These are phyloP conservation scores for Mercenaria mercenaria DNA, from an alignment of 1,140 invertebrate species.

Conservation along the genomic window DNA sequence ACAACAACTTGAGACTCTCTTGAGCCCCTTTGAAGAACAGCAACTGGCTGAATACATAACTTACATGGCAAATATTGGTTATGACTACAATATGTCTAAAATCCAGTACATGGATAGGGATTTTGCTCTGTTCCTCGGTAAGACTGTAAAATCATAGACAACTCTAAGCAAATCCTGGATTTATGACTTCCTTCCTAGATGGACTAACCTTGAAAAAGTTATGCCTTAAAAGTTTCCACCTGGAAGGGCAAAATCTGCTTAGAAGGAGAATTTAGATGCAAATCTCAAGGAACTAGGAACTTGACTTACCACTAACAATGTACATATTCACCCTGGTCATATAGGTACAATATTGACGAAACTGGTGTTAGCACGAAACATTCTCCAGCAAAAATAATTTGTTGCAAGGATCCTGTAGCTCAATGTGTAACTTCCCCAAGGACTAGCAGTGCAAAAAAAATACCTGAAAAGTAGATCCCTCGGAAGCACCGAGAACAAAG, in stretches of 20 bases:
- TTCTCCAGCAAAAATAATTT: too few species aligned
- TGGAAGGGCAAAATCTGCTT: conserved; percentile 28
- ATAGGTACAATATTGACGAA: conserved; percentile 60
- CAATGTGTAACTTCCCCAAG: conserved; percentile 48
- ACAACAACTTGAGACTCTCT: not conserved
- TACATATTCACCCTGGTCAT: not conserved
- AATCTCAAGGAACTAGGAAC: conserved; percentile 44
- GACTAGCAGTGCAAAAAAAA: conserved; percentile 55
- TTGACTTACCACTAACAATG: not conserved
- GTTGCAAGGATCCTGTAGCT: conserved; percentile 1
- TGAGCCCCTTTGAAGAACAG: not conserved
- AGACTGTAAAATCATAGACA: not conserved
- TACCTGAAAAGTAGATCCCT: too few species aligned
- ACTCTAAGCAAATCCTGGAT: conserved; percentile 50
- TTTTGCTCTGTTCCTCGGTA: conserved; percentile 14
- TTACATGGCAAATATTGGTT: too few species aligned
- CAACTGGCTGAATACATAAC: conserved; percentile 25
- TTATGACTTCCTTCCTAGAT: conserved; percentile 50
- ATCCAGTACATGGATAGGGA: conserved; percentile 38
- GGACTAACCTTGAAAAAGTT: conserved; percentile 38
- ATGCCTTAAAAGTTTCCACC: conserved; percentile 41
- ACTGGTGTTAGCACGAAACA: too few species aligned
- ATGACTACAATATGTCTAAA: conserved; percentile 32
- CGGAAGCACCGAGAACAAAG: too few species aligned
- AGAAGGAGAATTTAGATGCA: conserved; percentile 16